phyloP scores from a whole-genome alignment of 2,113 vertebrate genomes.

The Prietella phreatophila region DNA sequence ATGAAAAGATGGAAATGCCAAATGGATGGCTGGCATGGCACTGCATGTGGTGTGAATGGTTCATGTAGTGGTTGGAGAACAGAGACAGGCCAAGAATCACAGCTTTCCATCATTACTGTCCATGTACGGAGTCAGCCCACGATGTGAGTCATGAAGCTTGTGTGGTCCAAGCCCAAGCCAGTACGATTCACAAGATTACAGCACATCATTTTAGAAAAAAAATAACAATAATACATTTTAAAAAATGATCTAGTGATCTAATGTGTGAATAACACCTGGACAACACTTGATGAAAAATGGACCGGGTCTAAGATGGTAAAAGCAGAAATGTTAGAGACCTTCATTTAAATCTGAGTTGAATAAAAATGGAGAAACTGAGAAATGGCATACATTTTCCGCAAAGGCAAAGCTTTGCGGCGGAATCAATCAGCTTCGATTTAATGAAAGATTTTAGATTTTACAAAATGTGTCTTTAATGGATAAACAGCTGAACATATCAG shows the following conservation, averaged over 20 bases:
- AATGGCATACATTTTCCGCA: not conserved
- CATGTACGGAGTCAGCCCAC: conserved; percentile 56
- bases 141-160: conserved; percentile 41
- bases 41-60: conserved; percentile 52
- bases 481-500: not conserved
- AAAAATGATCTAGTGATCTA: not conserved
- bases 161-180: conserved; percentile 55
- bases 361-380: not conserved
- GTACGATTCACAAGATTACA: not conserved
- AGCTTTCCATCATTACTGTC: conserved; percentile 63
- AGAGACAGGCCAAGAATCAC: conserved; percentile 61
- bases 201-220: not conserved
- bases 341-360: conserved; percentile 5
- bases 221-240: not conserved
- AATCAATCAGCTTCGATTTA: not conserved
- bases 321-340: not conserved
- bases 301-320: not conserved
- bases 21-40: conserved; percentile 17
- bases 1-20: conserved; percentile 29
- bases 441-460: not conserved
- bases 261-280: not conserved
- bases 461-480: not conserved
- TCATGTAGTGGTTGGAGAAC: conserved; percentile 65
- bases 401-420: not conserved
- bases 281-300: not conserved